Base-by-base conservation (phyloP, 2,113 vertebrate genomes). In the Anguilla rostrata region DNA sequence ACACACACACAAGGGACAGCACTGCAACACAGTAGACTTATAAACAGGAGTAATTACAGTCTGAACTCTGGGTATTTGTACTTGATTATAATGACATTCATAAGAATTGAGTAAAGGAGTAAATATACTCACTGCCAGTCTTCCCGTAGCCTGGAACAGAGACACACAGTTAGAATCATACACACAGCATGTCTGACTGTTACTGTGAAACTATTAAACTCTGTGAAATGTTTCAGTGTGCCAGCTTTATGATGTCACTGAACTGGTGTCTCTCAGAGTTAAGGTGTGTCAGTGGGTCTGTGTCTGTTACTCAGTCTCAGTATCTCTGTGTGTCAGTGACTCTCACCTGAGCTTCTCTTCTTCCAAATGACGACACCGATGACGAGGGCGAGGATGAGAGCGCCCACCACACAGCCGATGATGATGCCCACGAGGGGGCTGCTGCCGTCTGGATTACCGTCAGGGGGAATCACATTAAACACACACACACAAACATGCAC, bases 281-380 rank as follows among this genome's bases (percentile, higher is more conserved):
- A 60, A 57, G 43, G 22, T 63, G 60, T 26, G 60, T 63, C 60
- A 63, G 60, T 63, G 60, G 2, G 20, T 63, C 60, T 63, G 60
- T 63, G 60, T 63, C 2, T 63, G 60, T 26, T 14, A 57, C 14
- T 57, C 56, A 57, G 56, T 63, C 60, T 63, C 60, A 63, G 18
- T 63, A 5, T 26, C 22, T 63, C 60, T 63, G 60, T 22, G 56
- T 22, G 60, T 63, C 18, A 63, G 60, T 66, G 4, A 63, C 18
- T 66, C 83, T 84, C 39, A 84, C 83, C 83, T 84, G 22, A 9
- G 5, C 14, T 49, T 20, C 41, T 85, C 57, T 40, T 85, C 84
- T 53, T 85, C 53, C 84, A 39, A 14, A 85, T 26, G 34, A 78
- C 2, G 11, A 53, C 20, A 15, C 12, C 84, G 14, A 56, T 56